Evolutionary conservation across 2,888 invertebrate genomes (phyloP).

Genomic region (Malthinus flaveolus): DNA sequence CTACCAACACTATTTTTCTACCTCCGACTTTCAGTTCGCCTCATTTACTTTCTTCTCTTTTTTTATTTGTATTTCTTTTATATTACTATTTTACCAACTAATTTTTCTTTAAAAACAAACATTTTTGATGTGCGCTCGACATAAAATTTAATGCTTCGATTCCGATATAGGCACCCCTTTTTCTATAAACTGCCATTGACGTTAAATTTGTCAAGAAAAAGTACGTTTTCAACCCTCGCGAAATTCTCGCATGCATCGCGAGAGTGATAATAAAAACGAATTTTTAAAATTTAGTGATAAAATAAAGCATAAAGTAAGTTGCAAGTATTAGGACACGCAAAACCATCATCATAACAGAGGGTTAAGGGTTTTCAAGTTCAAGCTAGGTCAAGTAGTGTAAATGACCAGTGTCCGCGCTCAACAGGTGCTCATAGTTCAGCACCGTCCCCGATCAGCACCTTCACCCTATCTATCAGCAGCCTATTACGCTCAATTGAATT

Average conservation of each 20-base stretch:
- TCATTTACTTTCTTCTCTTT: slow-evolving; percentile 24
- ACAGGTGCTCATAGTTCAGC: slow-evolving; percentile 38
- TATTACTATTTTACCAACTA: neutral
- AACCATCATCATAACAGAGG: slow-evolving; percentile 29
- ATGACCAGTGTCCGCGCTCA: slow-evolving; percentile 36
- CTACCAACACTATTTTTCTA: slow-evolving; percentile 34
- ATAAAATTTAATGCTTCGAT: too few relatives aligned
- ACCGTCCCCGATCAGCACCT: slow-evolving; percentile 20
- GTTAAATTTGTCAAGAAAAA: slow-evolving; percentile 3
- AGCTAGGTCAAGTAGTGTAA: slow-evolving; percentile 38
- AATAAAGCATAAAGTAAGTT: slow-evolving; percentile 1
- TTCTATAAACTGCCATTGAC: slow-evolving; percentile 9
- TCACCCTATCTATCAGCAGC: slow-evolving; percentile 27
- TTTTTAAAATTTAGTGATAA: neutral
- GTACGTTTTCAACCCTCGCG: neutral
- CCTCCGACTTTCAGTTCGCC: slow-evolving; percentile 24
- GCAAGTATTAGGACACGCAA: slow-evolving; percentile 20
- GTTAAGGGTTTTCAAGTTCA: slow-evolving; percentile 28
- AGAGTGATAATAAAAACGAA: neutral
- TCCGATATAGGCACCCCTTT: slow-evolving; percentile 3
- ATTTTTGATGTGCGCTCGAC: too few relatives aligned
- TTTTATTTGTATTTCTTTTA: slow-evolving; percentile 7
- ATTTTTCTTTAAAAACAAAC: neutral
- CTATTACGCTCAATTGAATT: slow-evolving; percentile 20
- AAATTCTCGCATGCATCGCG: neutral